phyloP scores from a whole-genome alignment of 2,797 vertebrate species.

The Harpagifer antarcticus region DNA sequence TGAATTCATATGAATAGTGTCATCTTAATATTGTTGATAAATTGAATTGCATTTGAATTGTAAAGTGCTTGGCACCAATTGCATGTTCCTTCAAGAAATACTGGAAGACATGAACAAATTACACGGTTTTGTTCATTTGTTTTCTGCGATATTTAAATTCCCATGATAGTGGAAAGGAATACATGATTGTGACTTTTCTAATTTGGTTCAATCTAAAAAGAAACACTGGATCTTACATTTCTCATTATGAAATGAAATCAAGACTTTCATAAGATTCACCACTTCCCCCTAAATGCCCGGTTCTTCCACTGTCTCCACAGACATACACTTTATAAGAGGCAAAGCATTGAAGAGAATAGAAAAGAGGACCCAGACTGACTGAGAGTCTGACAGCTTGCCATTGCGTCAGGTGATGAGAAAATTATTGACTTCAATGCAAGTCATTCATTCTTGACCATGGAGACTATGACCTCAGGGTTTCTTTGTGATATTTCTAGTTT shows the following conservation, averaged over 20 bases:
- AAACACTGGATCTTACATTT: background rate
- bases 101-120: background rate
- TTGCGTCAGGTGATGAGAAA: background rate
- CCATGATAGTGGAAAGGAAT: background rate
- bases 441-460: slow-evolving; percentile 2
- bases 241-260: background rate
- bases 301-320: no score
- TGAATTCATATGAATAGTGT: background rate
- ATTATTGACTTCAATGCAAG: background rate
- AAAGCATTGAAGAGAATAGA: background rate
- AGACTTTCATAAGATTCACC: background rate
- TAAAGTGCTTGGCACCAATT: background rate
- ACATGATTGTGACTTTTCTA: background rate
- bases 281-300: background rate
- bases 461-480: background rate
- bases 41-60: background rate
- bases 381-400: background rate
- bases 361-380: background rate
- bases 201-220: background rate
- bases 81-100: background rate
- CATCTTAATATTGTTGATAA: slow-evolving; percentile 1
- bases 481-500: no score
- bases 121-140: background rate
- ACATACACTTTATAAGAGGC: background rate
- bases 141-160: background rate